Base-by-base conservation (phyloP, 1,140 invertebrate species). In the Penaeus vannamei region DNA sequence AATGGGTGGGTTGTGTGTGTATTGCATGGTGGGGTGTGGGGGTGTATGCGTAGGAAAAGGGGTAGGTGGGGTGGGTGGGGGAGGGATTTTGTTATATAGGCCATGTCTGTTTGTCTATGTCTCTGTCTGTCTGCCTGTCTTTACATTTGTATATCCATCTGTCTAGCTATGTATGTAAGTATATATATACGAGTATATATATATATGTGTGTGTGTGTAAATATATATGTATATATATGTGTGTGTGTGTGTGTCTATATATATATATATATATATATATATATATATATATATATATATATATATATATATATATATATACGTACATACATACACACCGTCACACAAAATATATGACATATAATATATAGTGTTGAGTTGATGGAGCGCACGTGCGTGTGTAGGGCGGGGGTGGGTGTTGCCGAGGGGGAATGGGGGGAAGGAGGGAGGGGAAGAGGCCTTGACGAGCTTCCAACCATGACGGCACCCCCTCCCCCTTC, bases 191-290 rank as follows among this genome's bases (percentile, higher is more conserved):
- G 59, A 12, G 26, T 32, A 81, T 53, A 81, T 32, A 81, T 53
- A 53, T 46, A 80, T 46, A 80, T 46, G 36, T 46, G 36, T 46
- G 36, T 46, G 36, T 46, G 36, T 46, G 36, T n/a, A 84, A n/a
- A 79, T n/a, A 82, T 62, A 83, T 59, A 86, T 62, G 60, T 62
- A 80, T 59, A 83, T 26, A 79, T 62, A 79, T 62, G 62, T 62
- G 62, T 62, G 62, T 62, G 62, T 81, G 32, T 81, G 32, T 66
- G 32, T 26, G 60, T 29, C 53, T 32, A 79, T 36, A 86, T 29
- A 86, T 36, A 86, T 29, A 86, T 36, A 82, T 29, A 86, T 36
- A 86, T 36, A 86, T 36, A 86, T 29, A 80, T 36, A 86, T 29
- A 83, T 10, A 86, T 32, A 86, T 36, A 83, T 29, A 86, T 36